A percentile compares a stretch with the other conserved stretches of the same genome.
These are phyloP conservation scores for Leptobrachium ailaonicum DNA, from an alignment of 2,113 vertebrate genomes.

Conservation along the genomic window DNA sequence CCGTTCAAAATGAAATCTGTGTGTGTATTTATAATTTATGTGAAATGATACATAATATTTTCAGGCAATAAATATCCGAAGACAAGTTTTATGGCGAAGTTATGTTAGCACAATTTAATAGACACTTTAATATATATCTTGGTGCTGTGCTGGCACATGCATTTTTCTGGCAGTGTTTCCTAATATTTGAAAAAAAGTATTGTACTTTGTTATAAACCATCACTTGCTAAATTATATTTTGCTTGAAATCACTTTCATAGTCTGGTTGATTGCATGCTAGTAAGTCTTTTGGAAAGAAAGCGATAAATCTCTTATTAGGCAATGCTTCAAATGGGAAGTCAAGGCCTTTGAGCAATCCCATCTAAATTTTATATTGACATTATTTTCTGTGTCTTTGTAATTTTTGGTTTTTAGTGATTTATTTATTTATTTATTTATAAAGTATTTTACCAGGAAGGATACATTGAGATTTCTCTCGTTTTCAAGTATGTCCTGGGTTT, in stretches of 20 bases:
- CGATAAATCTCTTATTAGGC: too few relatives aligned
- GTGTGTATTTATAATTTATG: slow-evolving; percentile 29
- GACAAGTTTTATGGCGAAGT: slow-evolving; percentile 34
- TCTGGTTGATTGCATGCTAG: too few relatives aligned
- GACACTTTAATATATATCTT: slow-evolving; percentile 31
- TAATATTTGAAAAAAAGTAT: slow-evolving; percentile 12
- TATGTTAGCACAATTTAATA: slow-evolving; percentile 36
- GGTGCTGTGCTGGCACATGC: neutral
- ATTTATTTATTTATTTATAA: too few relatives aligned
- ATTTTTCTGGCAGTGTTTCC: slow-evolving; percentile 3
- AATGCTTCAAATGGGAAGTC: too few relatives aligned
- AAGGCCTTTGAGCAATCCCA: too few relatives aligned
- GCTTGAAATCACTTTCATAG: neutral
- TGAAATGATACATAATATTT: slow-evolving; percentile 42
- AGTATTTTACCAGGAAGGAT: too few relatives aligned
- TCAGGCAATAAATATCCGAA: slow-evolving; percentile 31
- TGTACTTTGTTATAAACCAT: neutral
- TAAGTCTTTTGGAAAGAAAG: too few relatives aligned
- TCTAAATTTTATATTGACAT: too few relatives aligned
- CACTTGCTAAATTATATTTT: neutral
- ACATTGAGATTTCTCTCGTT: too few relatives aligned
- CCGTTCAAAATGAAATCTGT: slow-evolving; percentile 17
- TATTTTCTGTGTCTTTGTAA: too few relatives aligned
- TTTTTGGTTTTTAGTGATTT: too few relatives aligned
- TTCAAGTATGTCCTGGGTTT: too few relatives aligned